Percentiles rank a stretch among this genome's conserved stretches.
Evolutionary conservation across 2,888 invertebrate species (phyloP).

Genomic region (Leptinotarsa rubiginosa): DNA sequence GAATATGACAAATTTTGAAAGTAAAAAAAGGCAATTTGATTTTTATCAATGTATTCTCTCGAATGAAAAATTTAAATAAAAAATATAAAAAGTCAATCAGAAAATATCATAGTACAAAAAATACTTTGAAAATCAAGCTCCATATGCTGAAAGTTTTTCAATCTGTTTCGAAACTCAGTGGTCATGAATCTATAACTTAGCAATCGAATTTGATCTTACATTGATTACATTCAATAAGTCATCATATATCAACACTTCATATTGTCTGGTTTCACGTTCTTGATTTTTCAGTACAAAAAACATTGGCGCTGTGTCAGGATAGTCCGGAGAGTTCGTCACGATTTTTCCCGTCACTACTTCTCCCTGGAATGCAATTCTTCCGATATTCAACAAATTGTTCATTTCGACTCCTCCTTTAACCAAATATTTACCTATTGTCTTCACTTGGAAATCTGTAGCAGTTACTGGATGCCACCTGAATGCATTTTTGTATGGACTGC

Average conservation of each 20-base stretch:
- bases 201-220: not conserved
- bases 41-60: too few species aligned
- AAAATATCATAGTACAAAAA: too few species aligned
- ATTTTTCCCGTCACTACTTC: constrained; percentile 46
- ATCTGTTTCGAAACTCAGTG: too few species aligned
- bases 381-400: constrained; percentile 42
- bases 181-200: too few species aligned
- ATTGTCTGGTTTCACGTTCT: constrained; percentile 10
- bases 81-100: too few species aligned
- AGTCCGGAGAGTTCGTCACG: constrained; percentile 12
- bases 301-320: constrained; percentile 2
- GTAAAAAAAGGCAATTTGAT: too few species aligned
- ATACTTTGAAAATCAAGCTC: too few species aligned
- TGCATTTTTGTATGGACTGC: constrained; percentile 35
- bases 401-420: constrained; percentile 44
- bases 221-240: not conserved
- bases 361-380: constrained; percentile 44
- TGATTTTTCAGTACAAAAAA: constrained; percentile 14
- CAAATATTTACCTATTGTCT: constrained; percentile 41
- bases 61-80: too few species aligned
- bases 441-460: constrained; percentile 42
- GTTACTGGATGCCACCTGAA: constrained; percentile 41
- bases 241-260: constrained; percentile 10
- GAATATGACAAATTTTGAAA: too few species aligned
- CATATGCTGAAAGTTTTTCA: too few species aligned